Evolutionary conservation across 92 coral and sea anemone genomes (phyloP).

Genomic region (Ricordea florida): DNA sequence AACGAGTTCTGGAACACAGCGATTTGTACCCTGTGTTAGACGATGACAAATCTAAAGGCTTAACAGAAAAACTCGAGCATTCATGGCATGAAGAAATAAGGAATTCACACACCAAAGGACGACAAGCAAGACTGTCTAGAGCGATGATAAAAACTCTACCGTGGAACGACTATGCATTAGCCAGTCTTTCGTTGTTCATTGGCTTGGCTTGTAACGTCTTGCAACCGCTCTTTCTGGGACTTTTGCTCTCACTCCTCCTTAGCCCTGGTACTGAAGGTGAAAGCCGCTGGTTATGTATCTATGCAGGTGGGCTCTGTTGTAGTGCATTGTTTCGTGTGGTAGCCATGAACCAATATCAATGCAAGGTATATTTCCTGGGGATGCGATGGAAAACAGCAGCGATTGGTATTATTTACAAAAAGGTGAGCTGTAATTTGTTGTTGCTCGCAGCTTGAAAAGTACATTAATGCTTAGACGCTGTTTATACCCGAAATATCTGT

Average conservation of each 20-base stretch:
- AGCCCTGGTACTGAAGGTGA: slow-evolving; percentile 4
- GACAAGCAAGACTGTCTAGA: slow-evolving; percentile 69
- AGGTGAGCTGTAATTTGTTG: slow-evolving; percentile 45
- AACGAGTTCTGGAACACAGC: slow-evolving; percentile 73
- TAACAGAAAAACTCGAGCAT: slow-evolving; percentile 76
- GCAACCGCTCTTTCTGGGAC: slow-evolving; percentile 76
- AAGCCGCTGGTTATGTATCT: slow-evolving; percentile 63
- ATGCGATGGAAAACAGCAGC: slow-evolving; percentile 92
- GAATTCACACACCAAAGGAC: slow-evolving; percentile 63
- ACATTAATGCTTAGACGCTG: no score
- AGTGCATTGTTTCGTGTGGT: slow-evolving; percentile 66
- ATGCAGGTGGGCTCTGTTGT: slow-evolving; percentile 64
- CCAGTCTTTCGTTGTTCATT: slow-evolving; percentile 68
- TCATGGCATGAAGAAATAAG: slow-evolving; percentile 76
- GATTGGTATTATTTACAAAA: slow-evolving; percentile 75
- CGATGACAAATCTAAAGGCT: slow-evolving; percentile 74
- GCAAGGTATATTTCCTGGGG: slow-evolving; percentile 81
- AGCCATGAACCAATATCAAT: slow-evolving; percentile 75
- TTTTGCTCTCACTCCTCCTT: slow-evolving; percentile 66
- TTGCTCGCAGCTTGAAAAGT: no score
- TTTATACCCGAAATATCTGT: no score
- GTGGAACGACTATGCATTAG: slow-evolving; percentile 79
- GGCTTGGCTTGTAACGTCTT: slow-evolving; percentile 86
- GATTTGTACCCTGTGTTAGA: slow-evolving; percentile 82
- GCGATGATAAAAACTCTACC: slow-evolving; percentile 75